A percentile compares a stretch with the other conserved stretches of the same genome.
Evolutionary conservation across 1,140 invertebrate genomes (phyloP).

Genomic region (Bombus picipes): DNA sequence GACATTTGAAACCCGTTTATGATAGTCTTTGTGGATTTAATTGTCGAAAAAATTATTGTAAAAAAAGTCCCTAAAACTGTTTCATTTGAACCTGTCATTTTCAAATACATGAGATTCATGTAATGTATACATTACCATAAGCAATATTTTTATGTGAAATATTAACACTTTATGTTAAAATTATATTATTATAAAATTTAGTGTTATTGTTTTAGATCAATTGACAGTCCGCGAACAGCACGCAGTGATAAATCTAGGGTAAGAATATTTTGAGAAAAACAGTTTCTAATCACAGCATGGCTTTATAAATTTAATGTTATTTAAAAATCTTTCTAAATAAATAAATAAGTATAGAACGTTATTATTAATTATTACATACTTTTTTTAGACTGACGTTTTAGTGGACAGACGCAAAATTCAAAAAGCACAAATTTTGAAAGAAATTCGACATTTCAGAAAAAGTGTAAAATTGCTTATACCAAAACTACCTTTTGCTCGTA

Average conservation of each 20-base stretch:
- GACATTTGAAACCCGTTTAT: background rate
- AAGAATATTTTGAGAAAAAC: background rate
- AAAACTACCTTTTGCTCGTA: slow-evolving; percentile 63
- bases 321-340: background rate
- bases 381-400: background rate
- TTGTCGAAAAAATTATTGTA: background rate
- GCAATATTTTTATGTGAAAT: background rate
- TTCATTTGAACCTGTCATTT: background rate
- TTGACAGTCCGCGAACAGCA: background rate
- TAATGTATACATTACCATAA: background rate
- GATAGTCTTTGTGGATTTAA: background rate
- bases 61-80: background rate
- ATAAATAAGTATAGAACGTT: background rate
- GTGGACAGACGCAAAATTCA: background rate
- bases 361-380: background rate
- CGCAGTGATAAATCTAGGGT: background rate
- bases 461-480: slow-evolving; percentile 69
- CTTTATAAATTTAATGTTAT: background rate
- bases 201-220: slow-evolving; percentile 7
- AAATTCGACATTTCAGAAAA: slow-evolving; percentile 66
- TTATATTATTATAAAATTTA: background rate
- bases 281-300: background rate
- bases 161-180: background rate
- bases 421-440: slow-evolving; percentile 29
- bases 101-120: background rate